Conservation (phyloP, 2,888 invertebrate species). For the Cosmorhoe ocellata region DNA sequence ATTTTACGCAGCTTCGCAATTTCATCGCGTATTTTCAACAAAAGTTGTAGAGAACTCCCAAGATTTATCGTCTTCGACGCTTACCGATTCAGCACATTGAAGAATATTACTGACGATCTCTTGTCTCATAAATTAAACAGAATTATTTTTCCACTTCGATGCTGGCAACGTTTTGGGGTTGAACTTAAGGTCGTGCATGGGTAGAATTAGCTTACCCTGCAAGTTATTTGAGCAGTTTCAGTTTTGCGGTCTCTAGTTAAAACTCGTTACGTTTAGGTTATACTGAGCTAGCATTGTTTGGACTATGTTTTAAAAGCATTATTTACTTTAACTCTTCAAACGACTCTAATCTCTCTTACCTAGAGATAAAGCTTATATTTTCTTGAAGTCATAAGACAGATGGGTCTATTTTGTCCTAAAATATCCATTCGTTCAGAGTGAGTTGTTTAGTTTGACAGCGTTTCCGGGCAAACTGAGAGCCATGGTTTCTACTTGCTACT, state of each 20-base stretch:
- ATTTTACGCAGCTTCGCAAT: constrained; percentile 30
- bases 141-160: constrained; percentile 52
- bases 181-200: constrained; percentile 31
- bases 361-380: constrained; percentile 36
- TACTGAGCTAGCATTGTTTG: constrained; percentile 57
- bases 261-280: constrained; percentile 59
- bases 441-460: constrained; percentile 77
- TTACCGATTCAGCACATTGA: constrained; percentile 75
- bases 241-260: constrained; percentile 70
- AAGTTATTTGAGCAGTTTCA: constrained; percentile 67
- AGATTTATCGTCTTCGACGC: constrained; percentile 72
- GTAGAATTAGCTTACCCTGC: constrained; percentile 31
- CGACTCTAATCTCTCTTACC: constrained; percentile 36
- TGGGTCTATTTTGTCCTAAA: constrained; percentile 35
- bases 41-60: constrained; percentile 57
- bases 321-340: constrained; percentile 22
- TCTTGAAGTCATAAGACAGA: constrained; percentile 16
- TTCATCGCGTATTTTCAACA: constrained; percentile 65
- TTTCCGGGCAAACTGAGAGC: constrained; percentile 62
- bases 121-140: constrained; percentile 69
- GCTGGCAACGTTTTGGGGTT: constrained; percentile 36
- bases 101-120: constrained; percentile 68
- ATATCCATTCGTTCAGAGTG: constrained; percentile 54
- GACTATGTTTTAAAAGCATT: constrained; percentile 29
- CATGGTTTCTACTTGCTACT: constrained; percentile 54